Percentiles rank a stretch among this genome's conserved stretches.
Evolutionary conservation across 1,140 invertebrate species (phyloP).

Genomic region (Contarinia nasturtii): DNA sequence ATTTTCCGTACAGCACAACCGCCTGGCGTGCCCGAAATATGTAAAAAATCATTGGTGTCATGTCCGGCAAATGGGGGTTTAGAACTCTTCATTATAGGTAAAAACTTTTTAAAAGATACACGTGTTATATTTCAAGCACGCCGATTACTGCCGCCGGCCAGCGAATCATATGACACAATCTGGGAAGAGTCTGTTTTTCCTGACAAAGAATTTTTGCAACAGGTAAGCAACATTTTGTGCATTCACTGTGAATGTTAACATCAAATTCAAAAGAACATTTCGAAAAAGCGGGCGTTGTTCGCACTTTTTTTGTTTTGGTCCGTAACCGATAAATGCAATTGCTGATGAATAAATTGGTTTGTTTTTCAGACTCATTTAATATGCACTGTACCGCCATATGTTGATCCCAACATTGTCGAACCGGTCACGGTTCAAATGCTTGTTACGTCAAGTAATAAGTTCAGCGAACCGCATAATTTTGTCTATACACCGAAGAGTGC

Average conservation of each 20-base stretch:
- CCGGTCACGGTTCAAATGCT: slow-evolving; percentile 55
- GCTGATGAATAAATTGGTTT: too few relatives aligned
- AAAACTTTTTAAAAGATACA: slow-evolving; percentile 92
- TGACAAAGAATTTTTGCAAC: slow-evolving; percentile 68
- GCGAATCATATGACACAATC: slow-evolving; percentile 22
- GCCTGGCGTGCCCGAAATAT: slow-evolving; percentile 86
- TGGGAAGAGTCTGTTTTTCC: slow-evolving; percentile 64
- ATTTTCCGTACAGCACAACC: slow-evolving; percentile 60
- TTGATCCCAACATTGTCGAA: slow-evolving; percentile 37
- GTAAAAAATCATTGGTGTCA: slow-evolving; percentile 71
- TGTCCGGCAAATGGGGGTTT: slow-evolving; percentile 61
- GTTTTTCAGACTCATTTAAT: slow-evolving; percentile 77
- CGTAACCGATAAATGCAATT: too few relatives aligned
- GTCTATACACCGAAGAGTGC: slow-evolving; percentile 52
- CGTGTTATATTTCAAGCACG: slow-evolving; percentile 65
- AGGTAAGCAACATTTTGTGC: slow-evolving; percentile 27
- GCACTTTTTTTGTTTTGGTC: too few relatives aligned
- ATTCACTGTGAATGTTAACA: neutral
- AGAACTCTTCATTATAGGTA: slow-evolving; percentile 89
- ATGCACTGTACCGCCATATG: slow-evolving; percentile 71
- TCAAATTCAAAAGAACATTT: too few relatives aligned
- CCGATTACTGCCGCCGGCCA: slow-evolving; percentile 22
- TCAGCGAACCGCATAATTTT: slow-evolving; percentile 73
- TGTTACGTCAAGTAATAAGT: slow-evolving; percentile 70
- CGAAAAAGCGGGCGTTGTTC: too few relatives aligned